Conservation (phyloP, 2,888 invertebrate species). For the Artemia sp. region DNA sequence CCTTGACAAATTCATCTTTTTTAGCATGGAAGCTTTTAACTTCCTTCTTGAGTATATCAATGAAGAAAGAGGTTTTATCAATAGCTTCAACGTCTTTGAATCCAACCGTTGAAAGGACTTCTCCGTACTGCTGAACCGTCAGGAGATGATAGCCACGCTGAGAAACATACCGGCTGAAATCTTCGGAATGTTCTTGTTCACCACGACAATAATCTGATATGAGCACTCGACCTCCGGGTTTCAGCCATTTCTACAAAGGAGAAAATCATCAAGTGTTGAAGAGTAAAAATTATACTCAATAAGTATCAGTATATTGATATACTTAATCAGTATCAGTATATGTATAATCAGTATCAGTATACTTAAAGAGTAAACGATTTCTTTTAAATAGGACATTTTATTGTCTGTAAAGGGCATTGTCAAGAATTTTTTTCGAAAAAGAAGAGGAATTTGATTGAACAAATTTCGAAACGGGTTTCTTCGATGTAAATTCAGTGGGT, state of each 20-base stretch:
- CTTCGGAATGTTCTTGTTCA: conserved; percentile 33
- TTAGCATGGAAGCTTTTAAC: conserved; percentile 31
- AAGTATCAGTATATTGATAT: too few species aligned
- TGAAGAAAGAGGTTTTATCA: conserved; percentile 37
- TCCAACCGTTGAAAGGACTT: conserved; percentile 35
- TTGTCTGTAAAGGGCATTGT: too few species aligned
- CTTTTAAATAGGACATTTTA: too few species aligned
- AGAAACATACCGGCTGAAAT: conserved; percentile 36
- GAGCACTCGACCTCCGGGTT: conserved; percentile 38
- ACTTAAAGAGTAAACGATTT: too few species aligned
- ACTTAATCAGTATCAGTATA: too few species aligned
- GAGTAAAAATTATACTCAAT: too few species aligned
- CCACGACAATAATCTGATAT: conserved; percentile 39
- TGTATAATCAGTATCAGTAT: too few species aligned
- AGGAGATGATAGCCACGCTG: conserved; percentile 37
- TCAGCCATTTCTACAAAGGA: conserved; percentile 34
- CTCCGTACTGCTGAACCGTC: conserved; percentile 28
- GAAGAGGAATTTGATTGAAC: too few species aligned
- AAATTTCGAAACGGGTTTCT: too few species aligned
- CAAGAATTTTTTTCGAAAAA: too few species aligned
- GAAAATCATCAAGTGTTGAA: neutral
- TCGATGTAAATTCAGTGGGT: too few species aligned
- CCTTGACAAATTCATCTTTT: conserved; percentile 34
- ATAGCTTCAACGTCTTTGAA: conserved; percentile 36
- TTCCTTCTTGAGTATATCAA: conserved; percentile 35